A percentile compares a stretch with the other conserved stretches of the same genome.
Evolutionary conservation across 2,888 invertebrate species (phyloP).

Genomic region (Adelphocoris suturalis): DNA sequence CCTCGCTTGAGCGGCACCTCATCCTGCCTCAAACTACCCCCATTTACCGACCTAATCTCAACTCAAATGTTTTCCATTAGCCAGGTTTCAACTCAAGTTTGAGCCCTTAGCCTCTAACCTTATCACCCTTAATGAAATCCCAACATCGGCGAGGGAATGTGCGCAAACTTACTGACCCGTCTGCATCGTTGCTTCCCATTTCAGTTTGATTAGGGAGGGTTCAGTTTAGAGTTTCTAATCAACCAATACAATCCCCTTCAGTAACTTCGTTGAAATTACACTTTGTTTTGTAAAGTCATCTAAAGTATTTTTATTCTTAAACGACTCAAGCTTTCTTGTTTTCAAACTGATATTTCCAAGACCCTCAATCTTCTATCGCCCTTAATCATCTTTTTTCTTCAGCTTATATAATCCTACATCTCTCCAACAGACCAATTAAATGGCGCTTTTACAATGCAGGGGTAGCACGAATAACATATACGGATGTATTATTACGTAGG

Average conservation of each 20-base stretch:
- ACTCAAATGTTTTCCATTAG: slow-evolving; percentile 50
- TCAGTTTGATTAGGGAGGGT: slow-evolving; percentile 9
- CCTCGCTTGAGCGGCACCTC: slow-evolving; percentile 19
- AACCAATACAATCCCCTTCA: background rate
- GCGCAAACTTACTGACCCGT: slow-evolving; percentile 21
- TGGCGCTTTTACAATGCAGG: too few relatives aligned
- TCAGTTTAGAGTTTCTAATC: background rate
- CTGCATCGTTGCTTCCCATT: slow-evolving; percentile 27
- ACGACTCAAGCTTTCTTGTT: too few relatives aligned
- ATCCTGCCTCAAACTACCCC: slow-evolving; percentile 1
- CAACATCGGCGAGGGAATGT: slow-evolving; percentile 8
- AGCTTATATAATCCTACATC: too few relatives aligned
- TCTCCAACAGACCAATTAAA: too few relatives aligned
- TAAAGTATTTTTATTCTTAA: background rate
- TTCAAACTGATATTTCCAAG: too few relatives aligned
- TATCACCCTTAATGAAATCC: slow-evolving; percentile 43
- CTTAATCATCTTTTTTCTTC: too few relatives aligned
- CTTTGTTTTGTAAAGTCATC: background rate
- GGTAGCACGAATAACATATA: too few relatives aligned
- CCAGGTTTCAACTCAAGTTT: slow-evolving; percentile 36
- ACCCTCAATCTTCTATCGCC: too few relatives aligned
- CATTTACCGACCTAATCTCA: slow-evolving; percentile 40
- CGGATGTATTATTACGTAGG: too few relatives aligned
- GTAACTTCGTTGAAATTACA: slow-evolving; percentile 11
- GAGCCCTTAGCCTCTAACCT: slow-evolving; percentile 12